Evolutionary conservation across 2,113 vertebrate species (phyloP), one percentile per base, ranked within the genome.

Genomic region (Muntiacus reevesi): DNA sequence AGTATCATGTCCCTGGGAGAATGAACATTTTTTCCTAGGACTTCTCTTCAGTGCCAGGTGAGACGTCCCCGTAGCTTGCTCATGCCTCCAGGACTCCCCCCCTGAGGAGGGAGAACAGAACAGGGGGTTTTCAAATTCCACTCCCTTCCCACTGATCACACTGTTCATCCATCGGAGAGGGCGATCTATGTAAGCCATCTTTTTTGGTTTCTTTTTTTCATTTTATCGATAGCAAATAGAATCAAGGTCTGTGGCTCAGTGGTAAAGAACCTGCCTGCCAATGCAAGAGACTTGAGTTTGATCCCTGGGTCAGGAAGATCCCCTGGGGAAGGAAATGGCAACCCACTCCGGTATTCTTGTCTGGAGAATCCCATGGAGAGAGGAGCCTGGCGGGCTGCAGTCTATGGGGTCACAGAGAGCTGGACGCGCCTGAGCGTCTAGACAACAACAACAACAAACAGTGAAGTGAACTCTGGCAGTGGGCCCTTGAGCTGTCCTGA

Each of bases 171-270:
- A 23, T 7, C 1, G 1, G 60, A 57, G 57, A 83, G 0, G 3
- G 4, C 2, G 1, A 16, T 12, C 67, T 6, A 2, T 6, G n/a
- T 6, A 40, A 3, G n/a, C 67, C 8, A 25, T 59, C 83, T 40
- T 87, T 28, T 57, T 15, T 9, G 71, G 59, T 74, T 33, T 16
- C 17, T 27, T 43, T 86, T 71, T n/a, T n/a, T 25, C 52, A 25
- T 15, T 74, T 90, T 13, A 76, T 14, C 1, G 6, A 43, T 12
- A 76, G 43, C 71, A 76, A 52, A 7, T 28, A 60, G 17, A 84
- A 27, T 3, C 10, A 6, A 54, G 43, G 62, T 43, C 6, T 76
- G 36, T 7, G 67, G 40, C 71, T 76, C 71, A 43, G 71, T 43
- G 36, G 71, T 14, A 43, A 43, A 43, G 40, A 43, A 76, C 40